phyloP scores from a whole-genome alignment of 2,888 invertebrate species.

The Morpho achilles region DNA sequence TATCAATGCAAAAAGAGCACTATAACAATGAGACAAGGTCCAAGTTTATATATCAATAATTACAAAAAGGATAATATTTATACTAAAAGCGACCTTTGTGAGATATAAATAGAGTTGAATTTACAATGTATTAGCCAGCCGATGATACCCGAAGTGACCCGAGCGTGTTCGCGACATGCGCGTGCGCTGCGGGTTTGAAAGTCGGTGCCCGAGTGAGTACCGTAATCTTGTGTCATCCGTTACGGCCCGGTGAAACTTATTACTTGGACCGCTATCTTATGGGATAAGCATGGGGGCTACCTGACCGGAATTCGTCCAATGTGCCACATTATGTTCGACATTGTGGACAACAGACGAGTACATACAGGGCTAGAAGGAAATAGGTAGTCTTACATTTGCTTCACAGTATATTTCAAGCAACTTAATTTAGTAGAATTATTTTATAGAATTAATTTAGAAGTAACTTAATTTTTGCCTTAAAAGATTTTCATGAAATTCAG shows the following conservation, averaged over 20 bases:
- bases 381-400: no score
- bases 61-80: background rate
- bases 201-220: conserved; percentile 43
- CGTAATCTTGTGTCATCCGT: conserved; percentile 77
- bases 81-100: no score
- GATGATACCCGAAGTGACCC: conserved; percentile 36
- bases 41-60: background rate
- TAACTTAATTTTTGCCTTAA: no score
- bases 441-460: no score
- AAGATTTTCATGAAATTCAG: no score
- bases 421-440: no score
- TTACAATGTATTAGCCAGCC: background rate
- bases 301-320: conserved; percentile 6
- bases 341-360: no score
- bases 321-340: background rate
- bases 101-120: background rate
- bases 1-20: background rate
- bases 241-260: conserved; percentile 67
- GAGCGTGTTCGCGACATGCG: conserved; percentile 36
- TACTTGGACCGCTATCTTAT: conserved; percentile 68
- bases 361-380: no score
- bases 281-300: conserved; percentile 28
- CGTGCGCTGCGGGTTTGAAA: conserved; percentile 55
- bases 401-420: no score
- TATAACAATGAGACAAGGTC: background rate